Evolutionary conservation across 2,797 vertebrate genomes (phyloP), one percentile per base, ranked within the genome.

Genomic region (Girardinus metallicus): DNA sequence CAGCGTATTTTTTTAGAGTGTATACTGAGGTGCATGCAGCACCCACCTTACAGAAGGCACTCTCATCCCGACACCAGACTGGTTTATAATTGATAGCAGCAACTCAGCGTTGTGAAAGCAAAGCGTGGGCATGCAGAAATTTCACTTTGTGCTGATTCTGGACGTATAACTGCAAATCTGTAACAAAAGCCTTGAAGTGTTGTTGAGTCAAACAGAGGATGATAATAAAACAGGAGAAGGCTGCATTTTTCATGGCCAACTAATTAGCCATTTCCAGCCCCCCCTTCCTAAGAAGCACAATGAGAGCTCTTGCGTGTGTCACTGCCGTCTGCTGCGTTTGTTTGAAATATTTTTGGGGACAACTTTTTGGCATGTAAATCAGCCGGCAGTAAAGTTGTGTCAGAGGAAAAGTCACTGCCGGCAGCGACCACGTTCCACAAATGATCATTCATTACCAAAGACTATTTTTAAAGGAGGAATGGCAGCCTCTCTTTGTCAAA

Each of bases 391-490:
- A 86, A 93, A 94, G 92, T 93, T 95, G 92, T 94, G 94, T 93
- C 94, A 93, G 90, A 91, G 92, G 87, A 93, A 93, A 94, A 95
- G 95, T 95, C 95, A 93, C 86, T 83, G 94, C 94, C 93, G 86
- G 93, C 93, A 95, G 95, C 94, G 75, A 90, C 91, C 91, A 88
- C 91, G 49, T 93, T 93, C 92, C 92, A 85, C 94, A 95, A 96
- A 96, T 95, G 93, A 96, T 96, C 96, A 96, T 96, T 96, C 96
- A 96, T 96, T 95, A 96, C 93, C 91, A 90, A 86, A 94, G 94
- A 95, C 96, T 96, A 96, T 96, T 96, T 96, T 96, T 96, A 96
- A 96, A 94, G 93, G 91, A 88, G 93, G 55, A 95, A 94, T 96
- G 95, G 95, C 95, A 96, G 95, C 94, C 91, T 94, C 95, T 91